Base-by-base conservation (phyloP, 2,113 vertebrate species). In the Melanostigma gelatinosum region DNA sequence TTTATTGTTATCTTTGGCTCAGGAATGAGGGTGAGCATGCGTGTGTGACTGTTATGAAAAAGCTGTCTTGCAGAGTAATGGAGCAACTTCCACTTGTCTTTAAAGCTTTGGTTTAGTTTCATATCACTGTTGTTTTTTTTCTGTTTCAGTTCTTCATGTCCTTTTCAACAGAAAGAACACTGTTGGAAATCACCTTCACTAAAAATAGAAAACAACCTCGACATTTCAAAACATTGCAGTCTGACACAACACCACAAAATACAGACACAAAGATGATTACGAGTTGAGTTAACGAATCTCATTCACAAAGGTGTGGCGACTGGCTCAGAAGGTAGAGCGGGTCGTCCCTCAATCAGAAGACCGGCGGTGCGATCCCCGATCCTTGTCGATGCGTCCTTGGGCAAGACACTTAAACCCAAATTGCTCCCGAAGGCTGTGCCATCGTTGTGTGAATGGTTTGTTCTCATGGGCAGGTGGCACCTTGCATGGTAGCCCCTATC, bases 141-240 rank as follows among this genome's bases (percentile, higher is more conserved):
- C n/a, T 57, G 54, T 80, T 84, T 7, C 75, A 46, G 57, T 82
- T 84, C 20, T 73, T 46, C n/a, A 32, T 63, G 11, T 62, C 58
- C 8, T 38, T 34, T 72, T 62, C 11, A 65, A 64, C 20, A 36
- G 24, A 44, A 48, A 13, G 16, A 8, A 8, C 20, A 4, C 27
- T 22, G 0, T 50, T 24, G 27, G 40, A 58, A 58, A 60, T 32
- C 2, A 60, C 50, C 13, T 27, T 46, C 12, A 5, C 15, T 1
- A 55, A 52, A 70, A 52, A n/a, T 20, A 50, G 2, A 22, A 55
- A 48, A 11, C 1, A 58, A 11, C 24, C 4, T 18, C 11, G 3
- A 18, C 44, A 57, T 42, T 42, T 71, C 9, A 54, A 54, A 58
- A 58, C 22, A 24, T 12, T 9, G 12, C 54, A 15, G 38, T 58